Base-by-base conservation (phyloP, 2,797 vertebrate genomes). In the Nyctibius grandis region DNA sequence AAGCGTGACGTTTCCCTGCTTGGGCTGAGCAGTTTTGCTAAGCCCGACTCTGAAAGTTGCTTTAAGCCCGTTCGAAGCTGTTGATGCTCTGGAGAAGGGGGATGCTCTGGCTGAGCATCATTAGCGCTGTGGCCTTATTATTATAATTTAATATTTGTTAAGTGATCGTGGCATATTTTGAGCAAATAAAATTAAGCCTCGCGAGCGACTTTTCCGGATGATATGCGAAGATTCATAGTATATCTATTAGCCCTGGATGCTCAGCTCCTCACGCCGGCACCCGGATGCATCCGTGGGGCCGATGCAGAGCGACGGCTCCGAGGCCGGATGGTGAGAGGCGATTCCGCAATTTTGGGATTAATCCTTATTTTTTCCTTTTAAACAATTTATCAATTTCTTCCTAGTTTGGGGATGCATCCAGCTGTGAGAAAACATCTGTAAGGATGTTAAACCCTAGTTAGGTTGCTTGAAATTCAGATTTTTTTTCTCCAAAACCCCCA, bases 281-380 rank as follows among this genome's bases (percentile, higher is more conserved):
- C 4, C 3, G 60, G n/a, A 34, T 22, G 18, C 33, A 4, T 48
- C 53, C 0, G 0, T 19, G 63, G 53, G 42, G 45, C 26, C 2
- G 2, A 33, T 18, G 22, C 38, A 4, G 18, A 36, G 42, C 2
- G 2, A 6, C 5, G 53, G 33, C 53, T 77, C 50, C 2, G 5
- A 33, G 47, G 31, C 42, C 14, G 7, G 40, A 19, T 36, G 53
- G 61, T 5, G 4, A 65, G 26, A 78, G 11, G 21, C 0, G 6
- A 67, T 76, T 63, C 67, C n/a, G 5, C 21, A n/a, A 59, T 40
- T 5, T 11, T 0, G 1, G 42, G 47, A 21, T 42, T 34, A 53
- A 60, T 15, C 42, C 16, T 72, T 15, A 25, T 33, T 76, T 83
- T n/a, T 68, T 31, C 3, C 59, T 40, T 22, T 7, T 2, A 25